Base-by-base conservation (phyloP, 2,888 invertebrate species). In the Sicus ferrugineus region DNA sequence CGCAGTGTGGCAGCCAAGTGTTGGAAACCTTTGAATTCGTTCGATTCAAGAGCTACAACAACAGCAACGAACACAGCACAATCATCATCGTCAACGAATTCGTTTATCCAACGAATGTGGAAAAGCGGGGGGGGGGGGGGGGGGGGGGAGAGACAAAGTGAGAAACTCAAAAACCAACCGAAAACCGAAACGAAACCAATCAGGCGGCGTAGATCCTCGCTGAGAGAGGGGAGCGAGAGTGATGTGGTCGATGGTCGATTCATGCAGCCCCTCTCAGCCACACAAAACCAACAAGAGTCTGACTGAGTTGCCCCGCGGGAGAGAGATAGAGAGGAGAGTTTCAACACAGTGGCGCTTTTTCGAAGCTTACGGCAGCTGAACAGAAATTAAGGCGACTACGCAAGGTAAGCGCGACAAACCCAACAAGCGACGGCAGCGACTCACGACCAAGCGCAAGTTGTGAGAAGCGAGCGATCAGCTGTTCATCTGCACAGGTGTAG, bases 11-110 rank as follows among this genome's bases (percentile, higher is more conserved):
- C 48, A 62, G 70, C 72, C 74, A 75, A 76, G 76, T 76, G 76
- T 75, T 76, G 74, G 72, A 74, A 77, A 74, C 73, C 69, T 73
- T 74, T 64, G 71, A 75, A 72, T 72, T 73, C 70, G 63, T 69
- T 68, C 69, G 67, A 66, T 31, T 61, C 70, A 67, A 72, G 50
- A 56, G 31, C 61, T 68, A 38, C 65, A 42, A 54, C 67, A 54
- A 67, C 52, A 28, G 28, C 62, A 66, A 62, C 71, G 67, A n/a
- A n/a, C n/a, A 54, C 67, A 63, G 28, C 66, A 68, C 66, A 70
- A 68, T 65, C 69, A 69, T 61, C 69, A 69, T 16, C 67, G 38
- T 58, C 66, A 21, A 54, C 66, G 66, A 30, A 21, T 52, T 31
- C 34, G 65, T 65, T 46, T 38, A 34, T 65, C 65, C 54, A 67